Base-by-base conservation (phyloP, 53 echinoderm and acorn worm genomes). In the Holothuria scabra region DNA sequence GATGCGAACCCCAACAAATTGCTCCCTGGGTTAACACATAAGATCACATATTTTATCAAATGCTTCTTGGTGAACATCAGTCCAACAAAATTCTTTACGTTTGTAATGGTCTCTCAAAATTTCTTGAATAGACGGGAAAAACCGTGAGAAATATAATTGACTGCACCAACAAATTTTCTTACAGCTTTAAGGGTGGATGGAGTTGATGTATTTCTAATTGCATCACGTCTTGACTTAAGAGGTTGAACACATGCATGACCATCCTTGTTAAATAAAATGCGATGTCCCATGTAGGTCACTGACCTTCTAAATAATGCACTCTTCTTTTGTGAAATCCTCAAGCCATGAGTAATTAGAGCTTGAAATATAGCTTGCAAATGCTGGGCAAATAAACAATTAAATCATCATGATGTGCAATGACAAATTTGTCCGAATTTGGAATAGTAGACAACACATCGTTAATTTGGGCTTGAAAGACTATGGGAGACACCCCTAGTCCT, bases 131-230 rank as follows among this genome's bases (percentile, higher is more conserved):
- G 29, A 26, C n/a, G 12, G 72, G 57, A 30, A 56, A 41, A 85
- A 70, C 21, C 18, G 21, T 23, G n/a, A n/a, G 59, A 46, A 2
- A 72, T 24, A 58, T 85, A 72, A 56, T 70, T 70, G 14, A 70
- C 72, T 31, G 85, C 85, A 46, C 84, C 84, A 46, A 84, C 70
- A 85, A 85, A 57, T 85, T 74, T 69, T 5, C 64, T 21, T 46
- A 71, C 49, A 29, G 44, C 31, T 34, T 52, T 84, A 25, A n/a
- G 69, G 23, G 57, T 68, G 12, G 8, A 41, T 22, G 70, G 70
- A 14, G 37, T 44, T 29, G 52, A 8, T 25, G 56, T 56, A 12
- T 71, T 71, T 22, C 28, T 31, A 5, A 59, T 70, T 21, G 85
- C 55, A 28, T 21, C 60, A 74, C 72, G 58, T 74, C 71, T 72